Evolutionary conservation across 1,140 invertebrate genomes (phyloP).

Genomic region (Probaryconus sp.): DNA sequence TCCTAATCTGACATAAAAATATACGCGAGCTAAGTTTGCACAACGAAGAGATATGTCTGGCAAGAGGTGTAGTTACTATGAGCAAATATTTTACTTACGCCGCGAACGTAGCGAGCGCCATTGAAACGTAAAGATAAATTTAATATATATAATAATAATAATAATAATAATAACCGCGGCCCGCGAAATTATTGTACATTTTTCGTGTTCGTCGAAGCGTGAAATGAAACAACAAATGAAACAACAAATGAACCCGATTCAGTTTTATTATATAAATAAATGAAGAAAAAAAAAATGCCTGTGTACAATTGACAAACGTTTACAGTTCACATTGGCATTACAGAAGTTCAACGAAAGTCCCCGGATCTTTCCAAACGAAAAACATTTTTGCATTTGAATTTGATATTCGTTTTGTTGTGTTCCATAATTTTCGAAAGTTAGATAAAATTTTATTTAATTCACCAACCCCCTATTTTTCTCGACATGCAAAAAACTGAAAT

Average conservation of each 20-base stretch:
- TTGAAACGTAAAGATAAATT: conserved; percentile 58
- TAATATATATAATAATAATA: conserved; percentile 47
- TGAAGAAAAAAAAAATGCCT: too few relatives aligned
- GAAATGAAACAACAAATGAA: neutral
- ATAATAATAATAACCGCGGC: neutral
- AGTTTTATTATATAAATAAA: neutral
- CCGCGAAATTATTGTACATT: conserved; percentile 16
- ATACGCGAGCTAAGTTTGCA: conserved; percentile 64
- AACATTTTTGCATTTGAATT: too few relatives aligned
- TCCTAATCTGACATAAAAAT: conserved; percentile 68
- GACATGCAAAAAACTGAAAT: too few relatives aligned
- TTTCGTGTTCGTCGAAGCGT: conserved; percentile 9
- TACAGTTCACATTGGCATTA: neutral
- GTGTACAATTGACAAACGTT: conserved; percentile 4
- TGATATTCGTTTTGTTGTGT: too few relatives aligned
- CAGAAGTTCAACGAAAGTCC: too few relatives aligned
- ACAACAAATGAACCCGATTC: neutral
- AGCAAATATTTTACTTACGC: conserved; percentile 69
- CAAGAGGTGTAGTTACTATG: conserved; percentile 31
- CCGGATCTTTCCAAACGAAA: too few relatives aligned
- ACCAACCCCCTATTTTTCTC: too few relatives aligned
- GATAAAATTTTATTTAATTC: too few relatives aligned
- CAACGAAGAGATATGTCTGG: conserved; percentile 46
- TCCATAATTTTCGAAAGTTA: too few relatives aligned
- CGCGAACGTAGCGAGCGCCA: conserved; percentile 59